Base-by-base conservation (phyloP, 2,113 vertebrate species). In the Myiozetetes cayanensis region DNA sequence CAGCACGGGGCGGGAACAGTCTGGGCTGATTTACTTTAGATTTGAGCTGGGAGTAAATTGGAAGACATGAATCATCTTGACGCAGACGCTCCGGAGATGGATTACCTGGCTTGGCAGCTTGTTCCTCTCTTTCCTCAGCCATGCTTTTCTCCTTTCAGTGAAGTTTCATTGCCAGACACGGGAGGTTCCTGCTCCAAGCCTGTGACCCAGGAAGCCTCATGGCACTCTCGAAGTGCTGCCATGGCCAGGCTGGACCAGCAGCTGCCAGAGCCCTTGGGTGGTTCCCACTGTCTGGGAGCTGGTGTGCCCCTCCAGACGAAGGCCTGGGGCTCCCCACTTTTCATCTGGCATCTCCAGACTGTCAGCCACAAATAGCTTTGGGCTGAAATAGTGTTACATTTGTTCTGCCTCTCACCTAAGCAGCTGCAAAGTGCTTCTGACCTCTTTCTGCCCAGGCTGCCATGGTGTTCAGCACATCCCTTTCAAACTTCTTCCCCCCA, bases 21-120 rank as follows among this genome's bases (percentile, higher is more conserved):
- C 97, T 79, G 97, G 94, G 83, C 96, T 97, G 98, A 98, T 94
- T 91, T 98, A 96, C 97, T 98, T 97, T 96, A 97, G 97, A 98
- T 97, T 97, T 83, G 96, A 98, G 98, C 97, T 20, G 73, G 84
- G 94, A 97, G 93, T 97, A 98, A 98, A 98, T 98, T 98, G 98
- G 97, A 98, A 98, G 97, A 94, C 98, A 97, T 98, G 97, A 98
- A 98, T 98, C 98, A 98, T 97, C 98, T 44, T 96, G 98, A 98
- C 96, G 92, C 98, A 90, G 86, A 77, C 12, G 68, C 96, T 96
- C 41, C 59, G 2, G 98, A 98, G 98, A 98, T 98, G 97, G 97
- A 98, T 98, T 97, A 97, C 98, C 97, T 95, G 94, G 76, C 88
- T 97, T 98, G 98, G 97, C 93, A 97, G 91, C 92, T 94, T 87